Evolutionary conservation across 2,888 invertebrate genomes (phyloP), one percentile per base, ranked within the genome.

Genomic region (Cyaniris semiargus): DNA sequence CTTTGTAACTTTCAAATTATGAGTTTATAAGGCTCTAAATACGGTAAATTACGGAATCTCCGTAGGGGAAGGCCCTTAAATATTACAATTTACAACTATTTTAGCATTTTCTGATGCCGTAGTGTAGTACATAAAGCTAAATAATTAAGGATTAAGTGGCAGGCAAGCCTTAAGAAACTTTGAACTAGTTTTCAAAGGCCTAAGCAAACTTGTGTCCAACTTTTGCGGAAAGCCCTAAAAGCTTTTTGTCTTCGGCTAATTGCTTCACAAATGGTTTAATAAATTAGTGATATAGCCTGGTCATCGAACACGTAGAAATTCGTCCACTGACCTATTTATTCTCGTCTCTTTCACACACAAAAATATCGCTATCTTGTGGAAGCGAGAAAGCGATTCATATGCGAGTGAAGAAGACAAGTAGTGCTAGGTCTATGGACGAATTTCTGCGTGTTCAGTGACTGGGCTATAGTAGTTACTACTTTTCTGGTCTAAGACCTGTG

Each of bases 401-500:
- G 38, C 7, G 10, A 18, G 18, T 53, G 53, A 53, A 53, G 3
- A 13, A 53, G 53, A 53, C 5, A 53, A 53, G 53, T 18, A 18
- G 4, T 53, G 18, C 53, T 53, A 53, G 5, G 53, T 53, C 18
- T 18, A 53, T 53, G 53, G 18, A 53, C 5, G 53, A 53, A 15
- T 53, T 5, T 53, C 53, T 18, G 13, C 4, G 53, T 53, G 5
- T 18, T 4, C 18, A 44, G 44, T 23, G 10, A 21, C 13, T 23
- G 4, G 3, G 6, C 15, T 27, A 15, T 66, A 10, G 10, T 66
- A 18, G 5, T 66, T 27, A 31, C 66, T 66, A 66, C 6, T 1
- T 66, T 13, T 66, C 6, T 66, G 66, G 66, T 27, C 66, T 66
- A 66, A 66, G 27, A 66, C 66, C 66, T 27, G 27, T 66, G 66